A percentile compares a stretch with the other conserved stretches of the same genome.
Conservation (phyloP, 2,888 invertebrate species). For the Cataglyphis rosenhaueri region DNA sequence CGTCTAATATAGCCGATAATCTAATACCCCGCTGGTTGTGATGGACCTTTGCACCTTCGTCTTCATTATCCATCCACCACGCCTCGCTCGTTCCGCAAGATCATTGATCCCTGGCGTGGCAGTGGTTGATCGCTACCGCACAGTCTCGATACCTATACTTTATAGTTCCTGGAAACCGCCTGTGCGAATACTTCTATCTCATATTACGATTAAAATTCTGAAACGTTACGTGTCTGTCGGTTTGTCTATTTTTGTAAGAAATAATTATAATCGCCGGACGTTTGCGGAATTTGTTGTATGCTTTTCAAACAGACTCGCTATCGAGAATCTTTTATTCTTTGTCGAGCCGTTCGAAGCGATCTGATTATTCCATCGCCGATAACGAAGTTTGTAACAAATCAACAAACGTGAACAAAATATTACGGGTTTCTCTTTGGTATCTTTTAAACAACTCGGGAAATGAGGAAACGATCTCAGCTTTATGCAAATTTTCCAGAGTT, state of each 20-base stretch:
- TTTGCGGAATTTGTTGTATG: constrained; percentile 3
- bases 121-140: constrained; percentile 57
- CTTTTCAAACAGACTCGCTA: neutral
- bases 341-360: neutral
- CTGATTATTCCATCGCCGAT: constrained; percentile 24
- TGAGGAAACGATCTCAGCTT: neutral
- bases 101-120: constrained; percentile 67
- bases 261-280: constrained; percentile 29
- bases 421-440: constrained; percentile 62
- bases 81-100: constrained; percentile 69
- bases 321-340: neutral
- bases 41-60: constrained; percentile 75
- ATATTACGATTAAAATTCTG: constrained; percentile 41
- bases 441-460: constrained; percentile 11
- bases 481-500: constrained; percentile 16
- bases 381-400: constrained; percentile 29
- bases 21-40: constrained; percentile 64
- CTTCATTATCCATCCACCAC: constrained; percentile 73
- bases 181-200: neutral
- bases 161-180: constrained; percentile 12
- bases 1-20: constrained; percentile 71
- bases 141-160: constrained; percentile 23
- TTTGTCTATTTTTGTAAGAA: constrained; percentile 16
- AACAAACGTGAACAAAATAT: constrained; percentile 17
- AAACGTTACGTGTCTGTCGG: constrained; percentile 18